These are phyloP conservation scores for Drosophila falleni DNA, from an alignment of 2,888 invertebrate genomes.

Conservation along the genomic window DNA sequence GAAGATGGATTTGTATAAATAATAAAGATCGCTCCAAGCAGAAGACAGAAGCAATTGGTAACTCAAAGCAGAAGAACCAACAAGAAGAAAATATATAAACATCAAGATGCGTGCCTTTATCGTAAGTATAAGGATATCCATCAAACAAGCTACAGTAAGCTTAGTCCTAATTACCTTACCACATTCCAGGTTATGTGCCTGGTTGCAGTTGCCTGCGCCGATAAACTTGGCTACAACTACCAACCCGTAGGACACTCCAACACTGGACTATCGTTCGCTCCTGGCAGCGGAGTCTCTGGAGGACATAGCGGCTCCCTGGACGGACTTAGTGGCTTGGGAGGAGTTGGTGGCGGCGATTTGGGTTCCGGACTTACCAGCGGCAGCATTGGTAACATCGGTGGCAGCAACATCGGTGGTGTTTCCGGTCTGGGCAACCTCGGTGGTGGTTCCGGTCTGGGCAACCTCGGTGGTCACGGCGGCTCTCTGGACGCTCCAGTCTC, in stretches of 20 bases:
- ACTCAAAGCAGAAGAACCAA: constrained; percentile 67
- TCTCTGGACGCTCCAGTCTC: constrained; percentile 48
- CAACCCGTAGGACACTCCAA: constrained; percentile 73
- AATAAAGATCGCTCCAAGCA: constrained; percentile 69
- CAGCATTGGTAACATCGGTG: constrained; percentile 18
- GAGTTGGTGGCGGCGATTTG: constrained; percentile 16
- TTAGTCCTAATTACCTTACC: constrained; percentile 10
- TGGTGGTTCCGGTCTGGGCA: constrained; percentile 34
- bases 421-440: constrained; percentile 21
- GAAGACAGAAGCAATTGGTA: constrained; percentile 68
- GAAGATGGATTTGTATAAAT: constrained; percentile 80
- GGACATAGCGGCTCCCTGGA: constrained; percentile 13
- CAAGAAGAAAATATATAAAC: constrained; percentile 24
- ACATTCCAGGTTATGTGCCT: constrained; percentile 67
- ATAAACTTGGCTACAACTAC: constrained; percentile 79
- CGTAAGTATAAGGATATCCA: constrained; percentile 49
- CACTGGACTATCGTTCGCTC: constrained; percentile 67
- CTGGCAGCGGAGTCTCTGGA: constrained; percentile 34
- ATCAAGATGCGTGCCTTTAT: constrained; percentile 72
- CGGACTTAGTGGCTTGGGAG: constrained; percentile 25
- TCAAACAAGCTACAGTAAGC: not conserved
- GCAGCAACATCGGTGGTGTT: constrained; percentile 24
- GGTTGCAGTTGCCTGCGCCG: constrained; percentile 77
- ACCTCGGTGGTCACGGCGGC: constrained; percentile 39
- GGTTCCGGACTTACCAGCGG: constrained; percentile 28